Conservation (phyloP, 1,140 invertebrate species). For the Brachionus rubens region DNA sequence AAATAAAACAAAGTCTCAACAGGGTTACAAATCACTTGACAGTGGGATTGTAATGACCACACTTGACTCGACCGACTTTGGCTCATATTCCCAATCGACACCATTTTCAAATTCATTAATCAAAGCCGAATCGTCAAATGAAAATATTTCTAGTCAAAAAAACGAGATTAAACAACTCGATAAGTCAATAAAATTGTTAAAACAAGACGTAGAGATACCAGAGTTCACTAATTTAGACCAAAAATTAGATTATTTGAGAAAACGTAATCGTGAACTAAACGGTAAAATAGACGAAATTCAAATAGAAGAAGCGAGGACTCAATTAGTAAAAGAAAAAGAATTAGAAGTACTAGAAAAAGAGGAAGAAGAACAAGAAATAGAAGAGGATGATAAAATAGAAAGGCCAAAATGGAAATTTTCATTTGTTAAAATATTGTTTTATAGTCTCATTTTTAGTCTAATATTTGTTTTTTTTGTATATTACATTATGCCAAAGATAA, state of each 20-base stretch:
- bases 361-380: not conserved
- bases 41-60: conserved; percentile 4
- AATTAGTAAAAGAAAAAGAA: not conserved
- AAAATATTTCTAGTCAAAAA: conserved; percentile 24
- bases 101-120: not conserved
- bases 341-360: not conserved
- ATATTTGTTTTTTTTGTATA: conserved; percentile 38
- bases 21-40: not conserved
- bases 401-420: not conserved
- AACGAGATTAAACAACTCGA: not conserved
- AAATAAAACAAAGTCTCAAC: not conserved
- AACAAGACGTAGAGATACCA: not conserved
- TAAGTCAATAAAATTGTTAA: not conserved
- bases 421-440: conserved; percentile 8
- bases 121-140: conserved; percentile 1
- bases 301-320: not conserved
- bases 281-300: not conserved
- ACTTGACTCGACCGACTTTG: conserved; percentile 4
- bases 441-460: conserved; percentile 13
- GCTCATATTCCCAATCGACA: not conserved
- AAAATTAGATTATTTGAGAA: not conserved
- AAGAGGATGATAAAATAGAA: not conserved
- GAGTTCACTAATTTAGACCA: not conserved
- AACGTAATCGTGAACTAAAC: not conserved
- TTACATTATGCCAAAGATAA: conserved; percentile 20